These are phyloP conservation scores for Serinus canaria DNA, from an alignment of 2,113 vertebrate genomes.

Conservation along the genomic window DNA sequence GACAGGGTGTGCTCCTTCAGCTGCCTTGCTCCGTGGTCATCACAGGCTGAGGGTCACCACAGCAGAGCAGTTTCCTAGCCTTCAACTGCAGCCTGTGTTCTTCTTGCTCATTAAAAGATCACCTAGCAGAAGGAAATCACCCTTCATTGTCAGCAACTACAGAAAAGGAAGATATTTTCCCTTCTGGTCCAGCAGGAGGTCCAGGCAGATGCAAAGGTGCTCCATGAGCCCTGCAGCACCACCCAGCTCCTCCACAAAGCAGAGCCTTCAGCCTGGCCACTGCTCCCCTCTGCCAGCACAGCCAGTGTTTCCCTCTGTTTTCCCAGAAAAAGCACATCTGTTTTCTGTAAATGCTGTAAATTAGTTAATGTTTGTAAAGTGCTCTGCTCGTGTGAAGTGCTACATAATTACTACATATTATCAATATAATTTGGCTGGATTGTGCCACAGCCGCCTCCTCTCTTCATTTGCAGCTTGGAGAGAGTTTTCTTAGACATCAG, in stretches of 20 bases:
- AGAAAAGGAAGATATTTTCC: neutral
- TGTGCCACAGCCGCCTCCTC: slow-evolving; percentile 11
- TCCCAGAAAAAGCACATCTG: neutral
- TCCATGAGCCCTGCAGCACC: neutral
- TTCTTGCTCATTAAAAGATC: neutral
- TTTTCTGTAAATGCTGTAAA: slow-evolving; percentile 65
- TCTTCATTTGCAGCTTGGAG: neutral
- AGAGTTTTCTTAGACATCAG: neutral
- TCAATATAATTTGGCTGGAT: slow-evolving; percentile 65
- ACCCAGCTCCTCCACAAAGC: neutral
- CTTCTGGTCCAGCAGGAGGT: neutral
- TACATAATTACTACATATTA: slow-evolving; percentile 51
- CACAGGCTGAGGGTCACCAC: neutral
- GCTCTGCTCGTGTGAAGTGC: slow-evolving; percentile 59
- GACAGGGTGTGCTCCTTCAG: neutral
- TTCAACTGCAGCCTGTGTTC: neutral
- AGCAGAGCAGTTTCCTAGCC: neutral
- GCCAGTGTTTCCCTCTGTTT: neutral
- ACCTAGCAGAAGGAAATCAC: neutral
- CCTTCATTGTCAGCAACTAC: neutral
- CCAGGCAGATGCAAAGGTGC: neutral
- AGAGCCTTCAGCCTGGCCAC: neutral
- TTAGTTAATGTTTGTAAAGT: slow-evolving; percentile 70
- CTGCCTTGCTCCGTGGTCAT: neutral
- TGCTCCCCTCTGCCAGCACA: neutral